Evolutionary conservation across 2,113 vertebrate genomes (phyloP), one percentile per base, ranked within the genome.

Genomic region (Corythornis cristatus): DNA sequence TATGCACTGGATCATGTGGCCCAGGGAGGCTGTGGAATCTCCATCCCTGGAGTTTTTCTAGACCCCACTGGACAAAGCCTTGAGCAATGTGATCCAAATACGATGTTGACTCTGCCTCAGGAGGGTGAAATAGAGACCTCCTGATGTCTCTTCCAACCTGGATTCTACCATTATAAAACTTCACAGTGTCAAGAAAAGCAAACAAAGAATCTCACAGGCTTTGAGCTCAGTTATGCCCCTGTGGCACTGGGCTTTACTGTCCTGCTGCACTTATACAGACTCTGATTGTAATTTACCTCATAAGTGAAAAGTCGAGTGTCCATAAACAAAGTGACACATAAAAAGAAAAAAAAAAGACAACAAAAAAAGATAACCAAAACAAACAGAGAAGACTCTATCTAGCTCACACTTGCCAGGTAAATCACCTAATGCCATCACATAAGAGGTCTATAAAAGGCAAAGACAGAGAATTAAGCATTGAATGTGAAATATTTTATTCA

Each of bases 401-500:
- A 87, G 22, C 51, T 60, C 57, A 80, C 62, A 87, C 35, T 18
- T 48, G 50, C n/a, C 43, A 76, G 48, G 22, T 37, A 60, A 94
- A 9, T 50, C 84, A 88, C 45, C 66, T 84, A 88, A 93, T 60
- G 9, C 11, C 15, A 92, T 23, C 5, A 28, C 40, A 64, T 33
- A 54, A 81, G 35, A 92, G 64, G 66, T n/a, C 43, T 78, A 88
- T 26, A 89, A 83, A 90, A 76, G 40, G 37, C 43, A 64, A 95
- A 86, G 12, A 28, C 22, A 35, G 48, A 48, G 17, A 87, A 37
- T 42, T 56, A 58, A 21, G n/a, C 67, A 71, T 2, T 46, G 45
- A 68, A 75, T 68, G 37, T 46, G 58, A 96, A 94, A 90, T 68
- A 29, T 60, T 79, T 86, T 76, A 76, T 48, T 80, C 62, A 90